These are phyloP conservation scores for Dromaius novaehollandiae DNA, from an alignment of 2,113 vertebrate species.

Conservation along the genomic window DNA sequence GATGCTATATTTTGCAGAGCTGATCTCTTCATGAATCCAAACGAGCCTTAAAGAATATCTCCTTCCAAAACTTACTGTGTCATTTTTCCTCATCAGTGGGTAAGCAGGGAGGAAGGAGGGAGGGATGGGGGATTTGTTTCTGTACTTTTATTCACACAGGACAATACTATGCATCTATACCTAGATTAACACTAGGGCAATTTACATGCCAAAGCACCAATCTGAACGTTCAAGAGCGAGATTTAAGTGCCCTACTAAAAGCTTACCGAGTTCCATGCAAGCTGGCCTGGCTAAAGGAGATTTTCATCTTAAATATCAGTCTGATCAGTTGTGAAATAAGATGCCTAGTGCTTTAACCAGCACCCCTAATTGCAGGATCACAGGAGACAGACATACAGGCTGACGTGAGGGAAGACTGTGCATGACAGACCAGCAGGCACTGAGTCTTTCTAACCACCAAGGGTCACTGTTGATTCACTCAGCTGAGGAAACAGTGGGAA, in stretches of 20 bases:
- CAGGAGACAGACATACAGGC: not conserved
- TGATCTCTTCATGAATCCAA: not conserved
- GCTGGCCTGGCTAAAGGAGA: not conserved
- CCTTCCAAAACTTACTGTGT: not conserved
- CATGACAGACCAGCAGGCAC: not conserved
- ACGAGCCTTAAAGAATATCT: not conserved
- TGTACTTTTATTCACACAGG: not conserved
- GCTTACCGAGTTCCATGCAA: not conserved
- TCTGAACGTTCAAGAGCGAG: not conserved
- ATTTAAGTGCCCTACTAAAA: not conserved
- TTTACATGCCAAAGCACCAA: not conserved
- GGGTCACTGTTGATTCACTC: conserved; percentile 68
- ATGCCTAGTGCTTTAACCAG: not conserved
- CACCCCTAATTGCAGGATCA: not conserved
- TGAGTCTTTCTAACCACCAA: conserved; percentile 48
- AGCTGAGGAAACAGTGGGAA: not conserved
- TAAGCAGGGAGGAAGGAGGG: not conserved
- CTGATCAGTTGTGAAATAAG: not conserved
- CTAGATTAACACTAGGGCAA: not conserved
- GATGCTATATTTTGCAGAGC: not conserved
- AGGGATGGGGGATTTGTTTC: not conserved
- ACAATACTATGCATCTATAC: not conserved
- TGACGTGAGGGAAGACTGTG: not conserved
- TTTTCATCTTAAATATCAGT: not conserved
- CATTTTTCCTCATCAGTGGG: not conserved